Percentiles rank a stretch among this genome's conserved stretches.
phyloP scores from a whole-genome alignment of 2,888 invertebrate species.

The Athalia rosae region DNA sequence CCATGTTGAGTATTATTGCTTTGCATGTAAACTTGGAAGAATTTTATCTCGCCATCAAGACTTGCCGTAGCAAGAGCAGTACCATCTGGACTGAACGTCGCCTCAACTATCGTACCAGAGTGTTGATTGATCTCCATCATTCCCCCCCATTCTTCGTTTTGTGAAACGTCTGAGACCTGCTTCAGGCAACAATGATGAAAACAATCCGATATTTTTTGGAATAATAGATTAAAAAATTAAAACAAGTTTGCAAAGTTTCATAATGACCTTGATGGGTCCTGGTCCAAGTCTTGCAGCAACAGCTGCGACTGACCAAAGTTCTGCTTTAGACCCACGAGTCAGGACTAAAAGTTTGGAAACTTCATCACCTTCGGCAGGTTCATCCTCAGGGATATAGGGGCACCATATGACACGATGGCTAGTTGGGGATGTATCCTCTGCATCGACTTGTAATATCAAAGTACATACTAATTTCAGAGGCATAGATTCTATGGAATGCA shows the following conservation, averaged over 20 bases:
- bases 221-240: background rate
- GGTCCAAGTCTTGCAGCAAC: conserved; percentile 62
- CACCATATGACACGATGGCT: conserved; percentile 93
- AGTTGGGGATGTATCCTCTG: conserved; percentile 72
- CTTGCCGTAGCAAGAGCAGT: conserved; percentile 94
- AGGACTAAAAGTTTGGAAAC: conserved; percentile 87
- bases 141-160: conserved; percentile 61
- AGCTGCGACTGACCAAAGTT: conserved; percentile 67
- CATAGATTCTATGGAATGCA: conserved; percentile 83
- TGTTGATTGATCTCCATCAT: conserved; percentile 78
- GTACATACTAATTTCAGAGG: conserved; percentile 74
- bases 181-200: conserved; percentile 43
- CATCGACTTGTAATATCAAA: conserved; percentile 78
- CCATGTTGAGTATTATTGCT: conserved; percentile 74
- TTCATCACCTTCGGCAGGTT: conserved; percentile 77
- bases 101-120: conserved; percentile 84
- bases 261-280: conserved; percentile 56
- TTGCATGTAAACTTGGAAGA: conserved; percentile 90
- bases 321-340: conserved; percentile 84
- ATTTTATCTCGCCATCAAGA: conserved; percentile 91
- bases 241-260: too few species aligned
- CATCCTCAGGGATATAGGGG: conserved; percentile 87
- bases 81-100: conserved; percentile 95
- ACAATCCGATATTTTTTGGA: conserved; percentile 22
- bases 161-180: conserved; percentile 63